Evolutionary conservation across 2,113 vertebrate species (phyloP), one percentile per base, ranked within the genome.

Genomic region (Globicephala melas): DNA sequence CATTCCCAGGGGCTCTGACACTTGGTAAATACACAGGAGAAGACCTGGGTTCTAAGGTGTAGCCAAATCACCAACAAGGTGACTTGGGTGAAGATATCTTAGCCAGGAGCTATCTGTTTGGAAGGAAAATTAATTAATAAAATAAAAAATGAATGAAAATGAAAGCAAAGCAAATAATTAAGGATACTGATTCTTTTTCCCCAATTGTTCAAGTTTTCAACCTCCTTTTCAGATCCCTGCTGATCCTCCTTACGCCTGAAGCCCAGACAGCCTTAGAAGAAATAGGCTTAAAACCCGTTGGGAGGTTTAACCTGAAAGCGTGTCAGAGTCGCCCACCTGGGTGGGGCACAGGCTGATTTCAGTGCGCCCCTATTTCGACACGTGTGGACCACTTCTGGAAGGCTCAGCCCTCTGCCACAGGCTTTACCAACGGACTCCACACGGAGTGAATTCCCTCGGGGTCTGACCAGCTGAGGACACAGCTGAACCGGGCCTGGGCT

Each of bases 111-210:
- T 70, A 91, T 82, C 50, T 36, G 17, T 13, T 2, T 58, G n/a
- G 25, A 90, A 71, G 23, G 23, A 82, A 93, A 94, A 93, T 67
- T 44, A 68, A 53, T 63, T 15, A 89, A 55, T 38, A 21, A 87
- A 88, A 63, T n/a, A 28, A 82, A 89, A 95, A 93, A 15, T 20
- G 23, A 65, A 47, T 71, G 76, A 74, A 96, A 60, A 41, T 67
- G 33, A 94, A 93, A 87, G 47, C 55, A 87, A 71, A 74, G 20
- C 4, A 41, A 88, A n/a, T 71, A 36, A 86, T 26, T 33, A 83
- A 77, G 14, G 38, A 20, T 23, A 55, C n/a, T 53, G 50, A 58
- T 36, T 44, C 70, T 83, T n/a, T 47, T 80, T 60, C 44, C 18
- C 20, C 6, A 68, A 1, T 71, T 36, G 36, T 50, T 94, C 10